Percentiles rank a stretch among this genome's conserved stretches.
These are phyloP conservation scores for Ceratoteleas bidentatus DNA, from an alignment of 1,140 invertebrate genomes.

Conservation along the genomic window DNA sequence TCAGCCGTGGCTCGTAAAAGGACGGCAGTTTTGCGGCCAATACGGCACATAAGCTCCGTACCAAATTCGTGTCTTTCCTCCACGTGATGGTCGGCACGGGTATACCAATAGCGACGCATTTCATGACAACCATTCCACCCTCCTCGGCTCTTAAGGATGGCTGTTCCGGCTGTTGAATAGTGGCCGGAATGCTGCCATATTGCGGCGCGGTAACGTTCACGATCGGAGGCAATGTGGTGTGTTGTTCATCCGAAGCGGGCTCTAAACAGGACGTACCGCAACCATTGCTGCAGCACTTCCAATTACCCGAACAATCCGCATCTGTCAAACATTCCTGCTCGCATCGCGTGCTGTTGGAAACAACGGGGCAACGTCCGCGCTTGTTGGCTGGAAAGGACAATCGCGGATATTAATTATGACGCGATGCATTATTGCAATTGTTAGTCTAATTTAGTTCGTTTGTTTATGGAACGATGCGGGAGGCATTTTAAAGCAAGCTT, in stretches of 20 bases:
- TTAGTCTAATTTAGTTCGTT: too few relatives aligned
- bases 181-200: conserved; percentile 74
- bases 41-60: conserved; percentile 73
- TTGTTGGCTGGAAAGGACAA: conserved; percentile 84
- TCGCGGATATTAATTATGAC: conserved; percentile 28
- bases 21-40: not conserved
- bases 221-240: conserved; percentile 67
- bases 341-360: conserved; percentile 82
- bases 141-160: conserved; percentile 85
- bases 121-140: conserved; percentile 87
- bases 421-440: not conserved
- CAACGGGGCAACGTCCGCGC: conserved; percentile 87
- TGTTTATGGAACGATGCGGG: too few relatives aligned
- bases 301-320: conserved; percentile 88
- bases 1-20: not conserved
- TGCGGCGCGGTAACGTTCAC: conserved; percentile 75
- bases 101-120: conserved; percentile 87
- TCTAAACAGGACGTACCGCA: conserved; percentile 88
- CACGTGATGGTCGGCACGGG: conserved; percentile 89
- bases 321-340: conserved; percentile 89
- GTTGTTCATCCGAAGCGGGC: conserved; percentile 78
- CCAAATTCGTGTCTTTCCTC: conserved; percentile 86
- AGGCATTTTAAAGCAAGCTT: not conserved
- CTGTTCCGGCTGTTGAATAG: conserved; percentile 80
- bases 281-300: conserved; percentile 91